Evolutionary conservation across 2,797 vertebrate genomes (phyloP).

Genomic region (Phoeniculus purpureus): DNA sequence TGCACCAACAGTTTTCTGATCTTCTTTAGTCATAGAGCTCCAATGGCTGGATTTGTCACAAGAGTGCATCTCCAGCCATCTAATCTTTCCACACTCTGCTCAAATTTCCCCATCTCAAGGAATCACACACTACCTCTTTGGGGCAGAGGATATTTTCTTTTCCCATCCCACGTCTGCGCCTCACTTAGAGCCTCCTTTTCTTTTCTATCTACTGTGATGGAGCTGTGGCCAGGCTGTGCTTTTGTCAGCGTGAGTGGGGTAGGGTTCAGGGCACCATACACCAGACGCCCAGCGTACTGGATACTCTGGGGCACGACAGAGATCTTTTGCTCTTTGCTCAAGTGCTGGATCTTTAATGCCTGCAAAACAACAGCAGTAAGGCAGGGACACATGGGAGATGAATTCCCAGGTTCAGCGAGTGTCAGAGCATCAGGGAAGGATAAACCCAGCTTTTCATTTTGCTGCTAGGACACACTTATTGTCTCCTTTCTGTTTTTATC

Average conservation of each 20-base stretch:
- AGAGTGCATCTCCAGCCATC: constrained; percentile 41
- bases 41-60: constrained; percentile 44
- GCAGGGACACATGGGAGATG: constrained; percentile 12
- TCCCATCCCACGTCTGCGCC: not conserved
- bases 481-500: not conserved
- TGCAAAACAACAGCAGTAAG: constrained; percentile 36
- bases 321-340: constrained; percentile 38
- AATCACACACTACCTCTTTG: constrained; percentile 45
- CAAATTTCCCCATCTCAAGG: constrained; percentile 4
- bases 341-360: constrained; percentile 6
- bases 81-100: not conserved
- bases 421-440: not conserved
- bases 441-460: not conserved
- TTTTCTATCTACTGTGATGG: not conserved
- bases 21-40: constrained; percentile 60
- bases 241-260: not conserved
- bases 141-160: constrained; percentile 32
- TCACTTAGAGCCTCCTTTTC: not conserved
- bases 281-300: constrained; percentile 34
- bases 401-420: not conserved
- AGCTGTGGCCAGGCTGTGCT: not conserved
- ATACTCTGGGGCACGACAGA: constrained; percentile 21
- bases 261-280: not conserved
- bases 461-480: not conserved
- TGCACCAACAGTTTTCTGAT: constrained; percentile 50